A percentile compares a stretch with the other conserved stretches of the same genome.
These are phyloP conservation scores for Asteroscopus sphinx DNA, from an alignment of 2,888 invertebrate species.

Conservation along the genomic window DNA sequence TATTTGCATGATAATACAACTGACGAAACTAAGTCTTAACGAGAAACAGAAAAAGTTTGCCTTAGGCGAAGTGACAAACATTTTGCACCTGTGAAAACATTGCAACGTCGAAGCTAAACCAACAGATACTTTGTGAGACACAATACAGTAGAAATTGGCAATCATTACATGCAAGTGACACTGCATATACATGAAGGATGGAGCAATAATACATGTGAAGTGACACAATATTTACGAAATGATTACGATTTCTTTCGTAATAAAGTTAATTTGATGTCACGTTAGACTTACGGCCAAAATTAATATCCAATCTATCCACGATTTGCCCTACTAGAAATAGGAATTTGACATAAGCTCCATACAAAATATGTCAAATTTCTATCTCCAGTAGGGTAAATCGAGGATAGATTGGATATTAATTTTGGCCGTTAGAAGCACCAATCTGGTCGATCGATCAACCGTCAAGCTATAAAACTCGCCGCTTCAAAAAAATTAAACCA, in stretches of 20 bases:
- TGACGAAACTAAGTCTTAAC: slow-evolving; percentile 26
- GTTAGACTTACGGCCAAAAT: too few species aligned
- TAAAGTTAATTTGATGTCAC: slow-evolving; percentile 11
- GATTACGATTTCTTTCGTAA: slow-evolving; percentile 15
- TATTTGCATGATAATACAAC: slow-evolving; percentile 51
- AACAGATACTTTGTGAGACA: slow-evolving; percentile 46
- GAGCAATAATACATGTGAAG: slow-evolving; percentile 15
- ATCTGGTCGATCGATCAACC: slow-evolving; percentile 14
- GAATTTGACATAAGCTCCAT: too few species aligned
- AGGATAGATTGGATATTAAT: too few species aligned
- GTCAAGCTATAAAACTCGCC: slow-evolving; percentile 20
- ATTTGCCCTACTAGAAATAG: too few species aligned
- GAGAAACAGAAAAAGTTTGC: slow-evolving; percentile 33
- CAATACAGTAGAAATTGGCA: slow-evolving; percentile 35
- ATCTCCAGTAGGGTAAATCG: too few species aligned
- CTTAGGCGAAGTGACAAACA: slow-evolving; percentile 29
- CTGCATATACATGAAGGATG: slow-evolving; percentile 21
- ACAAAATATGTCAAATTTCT: too few species aligned
- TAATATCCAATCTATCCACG: too few species aligned
- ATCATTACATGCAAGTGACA: slow-evolving; percentile 30
- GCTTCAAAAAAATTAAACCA: slow-evolving; percentile 29
- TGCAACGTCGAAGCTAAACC: slow-evolving; percentile 18
- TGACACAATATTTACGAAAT: slow-evolving; percentile 25
- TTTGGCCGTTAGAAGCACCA: slow-evolving; percentile 19
- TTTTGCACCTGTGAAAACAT: slow-evolving; percentile 53